Evolutionary conservation across 2,888 invertebrate species (phyloP).

Genomic region (Tribolium freemani): DNA sequence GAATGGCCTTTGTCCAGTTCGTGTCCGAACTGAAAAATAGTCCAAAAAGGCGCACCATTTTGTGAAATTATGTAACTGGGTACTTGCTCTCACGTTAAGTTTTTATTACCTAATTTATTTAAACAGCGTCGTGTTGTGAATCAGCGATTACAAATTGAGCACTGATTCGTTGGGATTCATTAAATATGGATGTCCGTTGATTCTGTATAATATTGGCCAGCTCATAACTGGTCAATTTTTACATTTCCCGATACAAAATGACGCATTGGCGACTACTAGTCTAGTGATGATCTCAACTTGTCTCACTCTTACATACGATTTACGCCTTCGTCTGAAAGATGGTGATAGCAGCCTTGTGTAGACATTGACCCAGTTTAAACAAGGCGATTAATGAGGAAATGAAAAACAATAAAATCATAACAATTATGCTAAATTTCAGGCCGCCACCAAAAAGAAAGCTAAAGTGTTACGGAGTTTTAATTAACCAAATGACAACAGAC

Average conservation of each 20-base stretch:
- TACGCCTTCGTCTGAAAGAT: conserved; percentile 7
- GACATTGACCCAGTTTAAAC: conserved; percentile 46
- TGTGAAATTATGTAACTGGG: neutral
- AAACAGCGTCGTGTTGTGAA: conserved; percentile 10
- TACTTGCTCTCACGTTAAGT: neutral
- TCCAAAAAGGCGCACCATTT: neutral
- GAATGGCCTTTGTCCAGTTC: neutral
- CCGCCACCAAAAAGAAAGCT: neutral
- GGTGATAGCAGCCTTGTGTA: conserved; percentile 42
- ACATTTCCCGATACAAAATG: conserved; percentile 22
- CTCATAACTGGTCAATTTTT: conserved; percentile 26
- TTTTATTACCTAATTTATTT: conserved; percentile 28
- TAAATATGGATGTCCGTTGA: conserved; percentile 5
- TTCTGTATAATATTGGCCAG: neutral
- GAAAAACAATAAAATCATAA: conserved; percentile 29
- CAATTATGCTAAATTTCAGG: conserved; percentile 15
- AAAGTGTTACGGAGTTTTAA: neutral
- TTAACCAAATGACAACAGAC: neutral
- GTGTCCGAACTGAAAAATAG: neutral
- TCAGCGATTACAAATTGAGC: neutral
- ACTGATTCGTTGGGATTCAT: neutral
- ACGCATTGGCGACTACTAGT: conserved; percentile 30
- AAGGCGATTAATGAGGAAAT: conserved; percentile 44
- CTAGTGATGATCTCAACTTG: conserved; percentile 25
- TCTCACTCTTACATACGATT: conserved; percentile 23